Base-by-base conservation (phyloP, 2,113 vertebrate genomes). In the Helogale parvula region DNA sequence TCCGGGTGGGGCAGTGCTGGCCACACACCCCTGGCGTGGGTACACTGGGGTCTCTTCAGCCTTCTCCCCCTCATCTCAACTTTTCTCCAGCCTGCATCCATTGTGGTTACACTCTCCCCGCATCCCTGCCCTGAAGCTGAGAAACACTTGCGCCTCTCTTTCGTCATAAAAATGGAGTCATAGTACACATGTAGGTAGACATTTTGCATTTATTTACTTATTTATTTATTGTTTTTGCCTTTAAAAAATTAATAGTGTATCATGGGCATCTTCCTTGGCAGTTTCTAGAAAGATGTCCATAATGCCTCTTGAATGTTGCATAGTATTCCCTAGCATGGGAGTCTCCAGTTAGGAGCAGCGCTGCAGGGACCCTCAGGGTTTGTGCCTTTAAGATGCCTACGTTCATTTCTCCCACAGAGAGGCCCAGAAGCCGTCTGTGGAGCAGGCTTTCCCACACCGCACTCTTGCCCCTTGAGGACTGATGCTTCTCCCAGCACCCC, bases 321-420 rank as follows among this genome's bases (percentile, higher is more conserved):
- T 38, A 4, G 54, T 79, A 47, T 17, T 68, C 65, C 77, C 10
- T 2, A 47, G 60, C 25, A 3, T 1, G n/a, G 15, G 33, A 13
- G 38, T 66, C 71, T 29, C 89, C n/a, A 31, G 0, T 77, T 23
- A 3, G n/a, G 0, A 16, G 77, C 84, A 5, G 10, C 0, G 4
- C 12, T 31, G 13, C 38, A 8, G 71, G 14, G 57, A 41, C 57
- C 19, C 9, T 25, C 14, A 0, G 0, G 16, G 9, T 3, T 3
- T 1, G 8, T 31, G 33, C 79, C 19, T 7, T n/a, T 10, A 1
- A 13, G 68, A 31, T 2, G 1, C 0, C 25, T 0, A 0, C 52
- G 68, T 92, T 33, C 4, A 1, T 52, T 94, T 63, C 90, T 41
- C 25, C 2, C 10, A 71, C n/a, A 23, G 41, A 11, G 23, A 31